A percentile compares a stretch with the other conserved stretches of the same genome.
Conservation (phyloP, 1,140 invertebrate species). For the Polypedilum vanderplanki region DNA sequence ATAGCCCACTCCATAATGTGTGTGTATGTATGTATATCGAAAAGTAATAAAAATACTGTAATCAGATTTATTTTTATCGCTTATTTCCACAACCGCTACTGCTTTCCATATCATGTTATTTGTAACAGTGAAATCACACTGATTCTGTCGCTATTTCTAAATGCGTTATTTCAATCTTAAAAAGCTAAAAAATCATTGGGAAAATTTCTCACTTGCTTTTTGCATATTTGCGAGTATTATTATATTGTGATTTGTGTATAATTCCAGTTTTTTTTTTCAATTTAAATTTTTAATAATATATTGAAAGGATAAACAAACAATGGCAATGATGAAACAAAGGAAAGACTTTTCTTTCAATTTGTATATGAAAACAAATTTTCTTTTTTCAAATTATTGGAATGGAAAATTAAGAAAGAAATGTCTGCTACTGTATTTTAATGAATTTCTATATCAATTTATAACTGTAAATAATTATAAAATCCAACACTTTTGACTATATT, state of each 20-base stretch:
- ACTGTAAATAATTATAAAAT: no score
- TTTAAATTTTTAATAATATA: neutral
- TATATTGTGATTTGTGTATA: neutral
- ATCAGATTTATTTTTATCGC: slow-evolving; percentile 19
- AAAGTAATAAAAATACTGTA: slow-evolving; percentile 16
- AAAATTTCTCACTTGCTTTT: neutral
- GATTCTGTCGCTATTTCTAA: neutral
- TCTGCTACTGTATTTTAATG: no score
- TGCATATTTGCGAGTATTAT: no score
- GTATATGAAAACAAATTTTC: no score
- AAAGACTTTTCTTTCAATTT: no score
- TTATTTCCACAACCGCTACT: slow-evolving; percentile 15
- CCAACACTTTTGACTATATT: no score
- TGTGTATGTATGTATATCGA: neutral
- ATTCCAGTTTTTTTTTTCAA: neutral
- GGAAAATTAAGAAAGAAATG: no score
- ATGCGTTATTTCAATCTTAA: slow-evolving; percentile 1
- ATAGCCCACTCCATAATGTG: neutral
- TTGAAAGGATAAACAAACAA: no score
- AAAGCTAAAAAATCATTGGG: neutral
- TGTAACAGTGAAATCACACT: neutral
- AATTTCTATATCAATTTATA: no score
- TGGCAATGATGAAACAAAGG: no score
- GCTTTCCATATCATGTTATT: slow-evolving; percentile 5
- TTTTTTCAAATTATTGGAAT: no score